Conservation (phyloP, 2,113 vertebrate genomes). For the Spheniscus mendiculus region DNA sequence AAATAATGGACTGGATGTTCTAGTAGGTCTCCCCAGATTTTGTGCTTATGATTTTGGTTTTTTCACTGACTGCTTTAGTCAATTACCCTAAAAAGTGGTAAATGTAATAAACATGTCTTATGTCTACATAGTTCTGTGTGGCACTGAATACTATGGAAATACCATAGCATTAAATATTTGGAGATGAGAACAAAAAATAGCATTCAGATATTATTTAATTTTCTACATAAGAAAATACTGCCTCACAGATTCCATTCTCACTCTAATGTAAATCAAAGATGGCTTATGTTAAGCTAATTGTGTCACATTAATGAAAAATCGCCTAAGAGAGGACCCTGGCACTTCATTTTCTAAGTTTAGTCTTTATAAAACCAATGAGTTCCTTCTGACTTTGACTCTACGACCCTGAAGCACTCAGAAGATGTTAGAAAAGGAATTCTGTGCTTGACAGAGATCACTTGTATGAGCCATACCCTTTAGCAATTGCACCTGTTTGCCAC, state of each 20-base stretch:
- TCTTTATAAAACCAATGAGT: neutral
- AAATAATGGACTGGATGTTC: neutral
- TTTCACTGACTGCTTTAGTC: neutral
- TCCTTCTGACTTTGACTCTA: neutral
- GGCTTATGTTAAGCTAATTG: neutral
- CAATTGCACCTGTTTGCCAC: neutral
- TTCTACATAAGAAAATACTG: neutral
- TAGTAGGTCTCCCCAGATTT: neutral
- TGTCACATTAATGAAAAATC: neutral
- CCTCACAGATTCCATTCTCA: neutral
- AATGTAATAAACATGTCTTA: neutral
- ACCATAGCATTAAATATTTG: neutral
- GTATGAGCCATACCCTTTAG: neutral
- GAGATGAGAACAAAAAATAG: neutral
- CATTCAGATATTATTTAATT: neutral
- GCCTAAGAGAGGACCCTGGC: neutral
- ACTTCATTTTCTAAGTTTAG: neutral
- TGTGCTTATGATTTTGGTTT: neutral
- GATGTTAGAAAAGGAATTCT: neutral
- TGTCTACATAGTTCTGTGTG: neutral
- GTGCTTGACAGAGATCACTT: neutral
- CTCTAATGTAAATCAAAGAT: neutral
- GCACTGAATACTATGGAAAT: neutral
- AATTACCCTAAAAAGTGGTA: neutral
- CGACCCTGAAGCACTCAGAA: neutral